Evolutionary conservation across 2,888 invertebrate genomes (phyloP).

Genomic region (Dryobotodes eremita): DNA sequence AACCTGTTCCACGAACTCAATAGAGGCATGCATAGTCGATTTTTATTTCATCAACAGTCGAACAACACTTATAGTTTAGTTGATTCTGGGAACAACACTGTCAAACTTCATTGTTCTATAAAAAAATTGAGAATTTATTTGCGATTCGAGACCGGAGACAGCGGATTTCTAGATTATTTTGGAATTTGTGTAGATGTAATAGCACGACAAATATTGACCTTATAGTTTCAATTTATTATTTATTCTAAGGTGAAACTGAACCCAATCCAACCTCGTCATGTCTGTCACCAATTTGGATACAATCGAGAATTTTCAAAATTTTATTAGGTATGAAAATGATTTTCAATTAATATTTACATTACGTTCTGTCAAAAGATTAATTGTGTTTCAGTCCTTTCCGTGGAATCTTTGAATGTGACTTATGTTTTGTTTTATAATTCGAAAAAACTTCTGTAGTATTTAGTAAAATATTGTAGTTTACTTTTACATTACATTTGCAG

Average conservation of each 20-base stretch:
- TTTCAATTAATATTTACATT: slow-evolving; percentile 7
- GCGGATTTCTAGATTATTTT: slow-evolving; percentile 46
- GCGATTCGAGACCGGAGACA: slow-evolving; percentile 12
- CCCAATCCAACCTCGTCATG: slow-evolving; percentile 83
- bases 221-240: slow-evolving; percentile 36
- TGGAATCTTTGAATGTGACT: not conserved
- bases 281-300: slow-evolving; percentile 88
- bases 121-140: slow-evolving; percentile 24
- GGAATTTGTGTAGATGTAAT: slow-evolving; percentile 8
- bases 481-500: not conserved
- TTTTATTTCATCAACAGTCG: not conserved
- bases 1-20: not conserved
- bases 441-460: not conserved
- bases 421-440: not conserved
- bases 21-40: not conserved
- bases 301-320: slow-evolving; percentile 88
- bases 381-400: not conserved
- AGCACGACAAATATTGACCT: slow-evolving; percentile 10
- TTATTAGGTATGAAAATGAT: slow-evolving; percentile 78
- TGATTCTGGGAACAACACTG: slow-evolving; percentile 23
- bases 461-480: not conserved
- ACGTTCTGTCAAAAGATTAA: not conserved
- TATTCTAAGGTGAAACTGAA: slow-evolving; percentile 65
- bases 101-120: not conserved
- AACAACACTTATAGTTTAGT: not conserved